Base-by-base conservation (phyloP, 2,797 vertebrate genomes). In the Thalassophryne amazonica region DNA sequence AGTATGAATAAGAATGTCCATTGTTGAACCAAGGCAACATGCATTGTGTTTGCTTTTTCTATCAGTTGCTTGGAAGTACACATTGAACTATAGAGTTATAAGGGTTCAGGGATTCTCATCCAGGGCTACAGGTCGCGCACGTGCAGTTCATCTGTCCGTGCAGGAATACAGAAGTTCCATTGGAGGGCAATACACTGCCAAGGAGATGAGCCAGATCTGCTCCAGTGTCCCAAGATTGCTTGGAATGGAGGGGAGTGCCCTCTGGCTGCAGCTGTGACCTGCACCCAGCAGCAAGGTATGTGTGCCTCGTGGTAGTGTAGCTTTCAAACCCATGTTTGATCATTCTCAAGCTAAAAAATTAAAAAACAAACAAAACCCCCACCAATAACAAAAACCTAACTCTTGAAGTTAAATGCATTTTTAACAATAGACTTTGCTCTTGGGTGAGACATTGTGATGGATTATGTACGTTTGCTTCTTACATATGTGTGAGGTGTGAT, bases 151-250 rank as follows among this genome's bases (percentile, higher is more conserved):
- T 0, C 59, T 95, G 43, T 88, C 55, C 83, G 62, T 54, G 71
- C 84, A 39, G 78, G 84, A 67, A 67, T 78, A 64, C 69, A 84
- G 69, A 91, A 91, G 37, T 30, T 94, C 71, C 89, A 94, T 46
- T 96, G 94, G 93, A 89, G 62, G 47, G 80, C 90, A 4, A 91
- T 95, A 34, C 88, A 51, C 52, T 98, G 96, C 86, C 85, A 51
- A 36, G 94, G 95, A 56, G 88, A 93, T 22, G 94, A 97, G 86
- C 82, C 88, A 64, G 93, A 91, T 59, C 86, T 95, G 68, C 74
- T 94, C 45, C 84, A 92, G 38, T 97, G 94, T 80, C 83, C 89
- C 28, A 93, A 86, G 81, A 88, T 86, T 41, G 71, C 76, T 53
- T 93, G 93, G 92, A 90, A 91, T 37, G 92, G 91, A 52, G 88